A percentile compares a stretch with the other conserved stretches of the same genome.
Conservation (phyloP, 2,888 invertebrate genomes). For the Leptopterna dolabrata region DNA sequence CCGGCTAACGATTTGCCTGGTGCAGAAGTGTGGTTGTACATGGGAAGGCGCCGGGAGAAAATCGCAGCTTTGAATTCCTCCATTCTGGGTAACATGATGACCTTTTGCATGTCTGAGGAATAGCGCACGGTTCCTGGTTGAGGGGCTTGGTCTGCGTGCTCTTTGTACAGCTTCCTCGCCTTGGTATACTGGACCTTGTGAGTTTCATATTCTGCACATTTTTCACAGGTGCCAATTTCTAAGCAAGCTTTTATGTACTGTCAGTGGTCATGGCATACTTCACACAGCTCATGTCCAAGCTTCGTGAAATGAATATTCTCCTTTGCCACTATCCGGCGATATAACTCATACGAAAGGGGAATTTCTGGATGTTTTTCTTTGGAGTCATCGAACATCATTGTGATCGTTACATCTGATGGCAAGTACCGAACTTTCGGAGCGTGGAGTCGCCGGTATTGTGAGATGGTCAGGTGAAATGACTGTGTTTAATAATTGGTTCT, state of each 20-base stretch:
- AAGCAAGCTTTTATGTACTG: background rate
- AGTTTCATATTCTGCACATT: background rate
- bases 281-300: constrained; percentile 34
- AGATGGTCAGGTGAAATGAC: constrained; percentile 55
- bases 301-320: constrained; percentile 52
- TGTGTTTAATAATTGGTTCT: constrained; percentile 56
- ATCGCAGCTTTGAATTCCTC: constrained; percentile 1
- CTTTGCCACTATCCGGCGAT: constrained; percentile 37
- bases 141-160: background rate
- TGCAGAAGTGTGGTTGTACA: constrained; percentile 12
- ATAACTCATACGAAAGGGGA: constrained; percentile 46
- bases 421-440: constrained; percentile 59
- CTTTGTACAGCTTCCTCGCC: background rate
- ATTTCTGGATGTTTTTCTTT: constrained; percentile 43
- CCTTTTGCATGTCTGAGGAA: constrained; percentile 9
- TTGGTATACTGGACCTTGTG: background rate
- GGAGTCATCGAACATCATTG: constrained; percentile 48
- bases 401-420: constrained; percentile 56
- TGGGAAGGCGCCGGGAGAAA: background rate
- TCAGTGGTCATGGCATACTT: background rate
- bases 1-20: constrained; percentile 36
- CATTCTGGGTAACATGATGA: constrained; percentile 8
- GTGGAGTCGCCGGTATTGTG: constrained; percentile 61
- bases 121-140: background rate
- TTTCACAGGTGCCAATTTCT: background rate